phyloP scores from a whole-genome alignment of 1,140 invertebrate species.

The Trichomalopsis sarcophagae region DNA sequence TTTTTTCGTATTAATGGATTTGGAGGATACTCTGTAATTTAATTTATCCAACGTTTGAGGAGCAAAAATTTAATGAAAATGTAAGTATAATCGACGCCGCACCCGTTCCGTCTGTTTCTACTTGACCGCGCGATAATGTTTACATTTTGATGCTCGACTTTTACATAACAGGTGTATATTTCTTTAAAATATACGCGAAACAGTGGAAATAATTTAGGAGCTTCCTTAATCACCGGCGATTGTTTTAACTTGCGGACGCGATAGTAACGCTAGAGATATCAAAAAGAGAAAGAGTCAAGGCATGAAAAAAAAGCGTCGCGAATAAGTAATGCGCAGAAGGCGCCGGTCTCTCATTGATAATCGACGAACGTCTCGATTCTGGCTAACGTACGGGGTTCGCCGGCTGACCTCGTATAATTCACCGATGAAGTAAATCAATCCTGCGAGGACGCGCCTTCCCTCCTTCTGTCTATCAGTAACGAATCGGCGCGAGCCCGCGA shows the following conservation, averaged over 20 bases:
- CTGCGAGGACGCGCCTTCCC: conserved; percentile 43
- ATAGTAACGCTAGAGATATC: not conserved
- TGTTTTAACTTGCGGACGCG: too few species aligned
- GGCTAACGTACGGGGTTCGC: not conserved
- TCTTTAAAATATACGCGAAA: not conserved
- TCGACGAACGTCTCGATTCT: conserved; percentile 51
- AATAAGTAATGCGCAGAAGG: not conserved
- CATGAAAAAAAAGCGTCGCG: not conserved
- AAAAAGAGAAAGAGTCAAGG: not conserved
- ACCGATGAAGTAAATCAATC: conserved; percentile 60
- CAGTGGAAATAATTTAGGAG: not conserved
- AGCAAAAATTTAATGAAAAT: too few species aligned
- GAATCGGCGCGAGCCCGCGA: conserved; percentile 46
- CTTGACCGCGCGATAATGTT: too few species aligned
- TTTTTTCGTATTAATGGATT: not conserved
- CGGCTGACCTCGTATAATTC: conserved; percentile 38
- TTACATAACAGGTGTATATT: not conserved
- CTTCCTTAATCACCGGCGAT: too few species aligned
- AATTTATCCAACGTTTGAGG: too few species aligned
- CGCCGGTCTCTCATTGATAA: conserved; percentile 53
- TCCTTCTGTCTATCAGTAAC: conserved; percentile 52
- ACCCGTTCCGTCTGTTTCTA: too few species aligned
- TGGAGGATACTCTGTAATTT: too few species aligned
- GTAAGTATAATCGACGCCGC: too few species aligned
- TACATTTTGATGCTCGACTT: not conserved